These are phyloP conservation scores for Gallinago stenura DNA, from an alignment of 2,797 vertebrate species.

Conservation along the genomic window DNA sequence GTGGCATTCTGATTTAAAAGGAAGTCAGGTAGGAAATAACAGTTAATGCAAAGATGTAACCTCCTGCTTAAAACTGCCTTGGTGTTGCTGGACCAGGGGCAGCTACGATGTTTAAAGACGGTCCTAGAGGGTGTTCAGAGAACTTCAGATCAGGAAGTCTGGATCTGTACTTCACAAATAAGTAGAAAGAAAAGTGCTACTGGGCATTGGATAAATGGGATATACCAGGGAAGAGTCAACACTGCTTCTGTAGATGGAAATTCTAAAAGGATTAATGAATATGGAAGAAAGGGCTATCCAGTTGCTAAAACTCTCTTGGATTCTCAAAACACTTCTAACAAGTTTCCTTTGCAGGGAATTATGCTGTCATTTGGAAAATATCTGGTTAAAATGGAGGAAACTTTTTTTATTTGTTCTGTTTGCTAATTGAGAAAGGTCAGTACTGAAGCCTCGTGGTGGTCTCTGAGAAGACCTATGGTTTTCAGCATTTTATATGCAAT, in stretches of 20 bases:
- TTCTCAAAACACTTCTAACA: background rate
- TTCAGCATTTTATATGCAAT: background rate
- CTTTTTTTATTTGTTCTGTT: background rate
- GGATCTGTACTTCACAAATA: background rate
- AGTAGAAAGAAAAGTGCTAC: background rate
- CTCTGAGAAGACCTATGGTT: background rate
- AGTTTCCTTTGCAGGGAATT: background rate
- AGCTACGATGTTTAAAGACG: background rate
- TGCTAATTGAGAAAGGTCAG: background rate
- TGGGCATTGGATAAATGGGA: background rate
- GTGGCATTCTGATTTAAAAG: background rate
- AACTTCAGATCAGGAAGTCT: background rate
- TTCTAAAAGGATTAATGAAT: background rate
- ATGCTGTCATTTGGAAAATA: background rate
- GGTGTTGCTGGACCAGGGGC: rapidly evolving
- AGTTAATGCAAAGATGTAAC: background rate
- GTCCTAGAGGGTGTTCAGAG: background rate
- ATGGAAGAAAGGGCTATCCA: background rate
- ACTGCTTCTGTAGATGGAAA: background rate
- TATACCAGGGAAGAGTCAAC: background rate
- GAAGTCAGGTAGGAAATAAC: background rate
- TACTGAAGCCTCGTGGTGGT: background rate
- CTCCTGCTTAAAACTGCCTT: background rate
- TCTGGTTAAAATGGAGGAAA: background rate
- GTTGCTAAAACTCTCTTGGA: background rate